These are phyloP conservation scores for Branchellion lobata DNA, from an alignment of 2,888 invertebrate genomes.

Conservation along the genomic window DNA sequence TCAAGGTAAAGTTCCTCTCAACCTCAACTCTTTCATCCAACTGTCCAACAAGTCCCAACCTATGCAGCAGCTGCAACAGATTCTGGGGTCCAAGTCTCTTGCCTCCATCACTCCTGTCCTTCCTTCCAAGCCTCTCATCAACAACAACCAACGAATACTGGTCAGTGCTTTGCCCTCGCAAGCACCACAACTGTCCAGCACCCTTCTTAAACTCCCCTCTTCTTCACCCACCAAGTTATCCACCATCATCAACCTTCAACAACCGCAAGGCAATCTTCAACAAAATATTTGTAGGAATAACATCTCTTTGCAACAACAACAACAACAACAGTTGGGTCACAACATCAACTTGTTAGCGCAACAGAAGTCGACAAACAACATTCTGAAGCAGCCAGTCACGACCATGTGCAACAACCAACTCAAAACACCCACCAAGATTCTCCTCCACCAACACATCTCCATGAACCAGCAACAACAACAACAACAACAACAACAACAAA, in stretches of 20 bases:
- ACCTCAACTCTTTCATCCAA: neutral
- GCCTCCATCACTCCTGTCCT: neutral
- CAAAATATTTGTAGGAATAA: neutral
- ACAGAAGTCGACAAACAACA: neutral
- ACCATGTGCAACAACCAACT: neutral
- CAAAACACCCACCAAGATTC: neutral
- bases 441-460: neutral
- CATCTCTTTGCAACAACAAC: neutral
- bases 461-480: conserved; percentile 3
- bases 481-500: conserved; percentile 21
- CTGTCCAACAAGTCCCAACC: neutral
- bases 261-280: neutral
- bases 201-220: neutral
- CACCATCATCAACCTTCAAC: neutral
- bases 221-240: conserved; percentile 8
- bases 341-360: no score
- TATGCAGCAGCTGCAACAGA: neutral
- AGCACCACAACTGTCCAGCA: neutral
- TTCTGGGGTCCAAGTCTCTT: neutral
- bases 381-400: neutral
- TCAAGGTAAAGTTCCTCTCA: neutral
- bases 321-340: no score
- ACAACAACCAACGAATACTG: neutral
- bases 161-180: neutral
- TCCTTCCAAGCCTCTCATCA: neutral